Evolutionary conservation across 30 jellyfish, hydroid and myxozoan species (phyloP).

Genomic region (Nemopilema nomurai): DNA sequence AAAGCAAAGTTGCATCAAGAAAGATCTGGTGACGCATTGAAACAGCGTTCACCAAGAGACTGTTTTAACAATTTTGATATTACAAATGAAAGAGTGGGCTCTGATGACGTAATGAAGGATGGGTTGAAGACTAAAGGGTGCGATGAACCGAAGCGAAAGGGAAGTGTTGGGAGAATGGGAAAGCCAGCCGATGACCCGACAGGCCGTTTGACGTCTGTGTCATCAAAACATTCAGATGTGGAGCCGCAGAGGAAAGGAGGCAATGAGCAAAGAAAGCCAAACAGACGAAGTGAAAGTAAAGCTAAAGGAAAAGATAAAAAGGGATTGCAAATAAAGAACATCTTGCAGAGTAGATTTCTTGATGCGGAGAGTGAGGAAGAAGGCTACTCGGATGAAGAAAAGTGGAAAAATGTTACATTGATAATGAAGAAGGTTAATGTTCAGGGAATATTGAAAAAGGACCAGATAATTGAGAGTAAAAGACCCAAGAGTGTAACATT

Average conservation of each 20-base stretch:
- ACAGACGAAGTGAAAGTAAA: neutral
- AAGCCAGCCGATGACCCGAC: neutral
- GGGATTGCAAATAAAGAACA: neutral
- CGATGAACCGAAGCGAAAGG: neutral
- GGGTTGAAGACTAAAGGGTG: neutral
- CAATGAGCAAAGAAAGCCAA: neutral
- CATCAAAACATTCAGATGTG: neutral
- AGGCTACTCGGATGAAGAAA: constrained; percentile 28
- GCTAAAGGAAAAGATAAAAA: neutral
- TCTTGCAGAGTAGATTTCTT: neutral
- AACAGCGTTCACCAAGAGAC: neutral
- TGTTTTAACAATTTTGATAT: neutral
- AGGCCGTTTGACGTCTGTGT: neutral
- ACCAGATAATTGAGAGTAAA: neutral
- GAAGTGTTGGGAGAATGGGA: neutral
- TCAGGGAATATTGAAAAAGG: constrained; percentile 25
- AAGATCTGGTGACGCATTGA: neutral
- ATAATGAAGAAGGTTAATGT: constrained; percentile 21
- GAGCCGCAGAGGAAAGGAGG: neutral
- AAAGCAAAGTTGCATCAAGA: neutral
- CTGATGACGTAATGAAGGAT: neutral
- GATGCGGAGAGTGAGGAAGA: constrained; percentile 17
- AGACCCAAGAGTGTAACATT: constrained; percentile 13
- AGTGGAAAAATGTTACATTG: constrained; percentile 7
- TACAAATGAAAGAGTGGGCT: neutral